Evolutionary conservation across 1,140 invertebrate species (phyloP).

Genomic region (Hyposmocoma kahamanoa): DNA sequence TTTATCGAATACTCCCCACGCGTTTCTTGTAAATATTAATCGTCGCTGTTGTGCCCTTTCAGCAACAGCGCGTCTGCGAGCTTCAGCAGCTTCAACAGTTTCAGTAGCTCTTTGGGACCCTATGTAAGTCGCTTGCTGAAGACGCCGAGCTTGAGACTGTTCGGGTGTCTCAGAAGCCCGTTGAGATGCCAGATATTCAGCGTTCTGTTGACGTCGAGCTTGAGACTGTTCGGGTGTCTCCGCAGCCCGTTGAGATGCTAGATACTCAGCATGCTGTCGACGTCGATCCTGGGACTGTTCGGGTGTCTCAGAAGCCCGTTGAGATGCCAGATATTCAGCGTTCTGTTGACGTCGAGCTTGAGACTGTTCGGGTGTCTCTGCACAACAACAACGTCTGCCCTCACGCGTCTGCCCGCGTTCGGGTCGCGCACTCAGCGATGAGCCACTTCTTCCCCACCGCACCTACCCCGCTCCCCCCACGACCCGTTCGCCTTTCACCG

Average conservation of each 20-base stretch:
- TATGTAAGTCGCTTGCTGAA: conserved; percentile 12
- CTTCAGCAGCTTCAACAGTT: conserved; percentile 3
- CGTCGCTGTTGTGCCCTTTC: conserved; percentile 21
- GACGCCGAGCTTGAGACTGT: conserved; percentile 6
- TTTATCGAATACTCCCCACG: conserved; percentile 21
- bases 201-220: conserved; percentile 16
- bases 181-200: conserved; percentile 22
- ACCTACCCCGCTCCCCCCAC: no score
- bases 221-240: conserved; percentile 21
- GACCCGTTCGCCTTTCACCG: conserved; percentile 23
- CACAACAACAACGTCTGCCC: no score
- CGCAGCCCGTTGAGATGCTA: conserved; percentile 18
- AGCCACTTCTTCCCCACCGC: no score
- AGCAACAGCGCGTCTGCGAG: conserved; percentile 8
- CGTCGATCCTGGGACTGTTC: conserved; percentile 11
- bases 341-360: conserved; percentile 13
- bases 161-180: conserved; percentile 17
- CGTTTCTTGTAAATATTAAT: conserved; percentile 27
- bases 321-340: conserved; percentile 15
- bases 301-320: conserved; percentile 15
- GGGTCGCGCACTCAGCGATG: no score
- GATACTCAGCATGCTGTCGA: conserved; percentile 14
- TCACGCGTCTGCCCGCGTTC: no score
- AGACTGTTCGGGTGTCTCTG: conserved; percentile 10
- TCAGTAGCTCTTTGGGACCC: conserved; percentile 15